Evolutionary conservation across 1,140 invertebrate genomes (phyloP).

Genomic region (Probaryconus sp.): DNA sequence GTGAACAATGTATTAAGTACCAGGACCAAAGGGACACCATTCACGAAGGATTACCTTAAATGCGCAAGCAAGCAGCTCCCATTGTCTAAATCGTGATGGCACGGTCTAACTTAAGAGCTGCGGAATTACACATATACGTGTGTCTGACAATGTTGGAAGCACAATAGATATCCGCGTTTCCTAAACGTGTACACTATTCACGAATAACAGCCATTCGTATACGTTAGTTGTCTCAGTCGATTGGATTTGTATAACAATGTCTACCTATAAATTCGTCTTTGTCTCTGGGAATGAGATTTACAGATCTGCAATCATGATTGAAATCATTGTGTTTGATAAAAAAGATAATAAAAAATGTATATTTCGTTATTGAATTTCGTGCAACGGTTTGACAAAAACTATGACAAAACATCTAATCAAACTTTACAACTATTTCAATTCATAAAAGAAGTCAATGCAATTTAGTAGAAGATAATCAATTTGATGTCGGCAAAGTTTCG

Average conservation of each 20-base stretch:
- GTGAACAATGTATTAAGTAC: conserved; percentile 75
- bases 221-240: conserved; percentile 31
- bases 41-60: conserved; percentile 65
- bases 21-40: conserved; percentile 68
- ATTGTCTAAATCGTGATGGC: conserved; percentile 65
- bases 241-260: conserved; percentile 33
- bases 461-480: too few species aligned
- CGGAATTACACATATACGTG: conserved; percentile 59
- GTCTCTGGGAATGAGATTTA: too few species aligned
- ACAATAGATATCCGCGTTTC: conserved; percentile 51
- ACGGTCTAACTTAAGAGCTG: conserved; percentile 52
- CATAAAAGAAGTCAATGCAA: too few species aligned
- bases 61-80: conserved; percentile 60
- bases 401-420: too few species aligned
- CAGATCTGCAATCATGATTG: too few species aligned
- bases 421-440: too few species aligned
- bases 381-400: too few species aligned
- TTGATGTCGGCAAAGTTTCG: too few species aligned
- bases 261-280: conserved; percentile 26
- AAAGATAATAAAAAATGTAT: too few species aligned
- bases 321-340: neutral
- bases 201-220: conserved; percentile 43
- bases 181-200: conserved; percentile 23
- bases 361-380: too few species aligned
- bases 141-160: conserved; percentile 56